Evolutionary conservation across 1,140 invertebrate species (phyloP), one percentile per base, ranked within the genome.

Genomic region (Atopsyche davidsoni): DNA sequence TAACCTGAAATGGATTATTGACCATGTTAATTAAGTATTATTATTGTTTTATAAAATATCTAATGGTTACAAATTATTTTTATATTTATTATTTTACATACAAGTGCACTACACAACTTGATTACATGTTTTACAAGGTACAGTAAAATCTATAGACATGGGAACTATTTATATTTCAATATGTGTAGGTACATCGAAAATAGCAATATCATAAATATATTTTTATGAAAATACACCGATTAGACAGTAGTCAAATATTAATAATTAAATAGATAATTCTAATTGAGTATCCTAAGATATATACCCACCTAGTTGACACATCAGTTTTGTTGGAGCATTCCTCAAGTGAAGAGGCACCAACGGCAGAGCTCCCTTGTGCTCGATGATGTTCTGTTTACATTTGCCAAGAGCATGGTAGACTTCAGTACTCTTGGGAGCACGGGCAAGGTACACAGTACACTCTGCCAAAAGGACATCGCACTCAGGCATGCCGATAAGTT

Each of bases 401-500:
- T 73, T 73, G 47, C 68, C 72, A 56, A 88, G 72, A 1, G 86
- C 85, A 47, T 73, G 58, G 61, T 87, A 84, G 36, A 83, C 80
- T 59, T 87, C 78, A 32, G 75, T 68, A 10, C 85, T 88, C 65
- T 91, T 91, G 6, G 82, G 79, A 11, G 87, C 85, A 60, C 83
- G 72, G 0, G 88, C 83, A 14, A 92, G 67, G 64, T 90, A 83
- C 16, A 82, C 80, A 17, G 81, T 82, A 59, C 82, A 86, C 61
- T 91, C 86, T 2, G 84, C 83, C 10, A 92, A 65, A 21, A 86
- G 63, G 10, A 89, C 81, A 65, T 87, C 82, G 64, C 84, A 83
- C 59, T 91, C 87, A 0, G 87, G 87, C 82, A 85, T 85, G 13
- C 88, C 88, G 17, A 92, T 73, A 48, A 86, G 75, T 68, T 91